Evolutionary conservation across 2,888 invertebrate genomes (phyloP), one percentile per base, ranked within the genome.

Genomic region (Watsonalla binaria): DNA sequence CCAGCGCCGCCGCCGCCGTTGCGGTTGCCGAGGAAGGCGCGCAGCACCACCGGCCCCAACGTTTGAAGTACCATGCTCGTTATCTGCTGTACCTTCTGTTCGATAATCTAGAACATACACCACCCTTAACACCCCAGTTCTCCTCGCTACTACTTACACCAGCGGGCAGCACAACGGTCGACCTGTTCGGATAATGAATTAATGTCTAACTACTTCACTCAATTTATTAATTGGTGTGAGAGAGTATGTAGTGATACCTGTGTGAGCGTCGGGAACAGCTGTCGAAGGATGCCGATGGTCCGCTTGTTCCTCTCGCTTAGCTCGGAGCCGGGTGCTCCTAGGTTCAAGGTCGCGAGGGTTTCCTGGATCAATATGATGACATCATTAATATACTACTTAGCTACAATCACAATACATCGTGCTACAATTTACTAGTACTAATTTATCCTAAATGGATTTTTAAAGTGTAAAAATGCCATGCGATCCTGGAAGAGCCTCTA

Each of bases 61-160:
- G 94, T 92, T 74, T 95, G 93, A 84, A 96, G 93, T 74, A 96
- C 86, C 82, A 93, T 92, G 80, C 94, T 92, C 62, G 94, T 93
- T 78, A 95, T 92, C 85, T 93, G 92, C 92, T 95, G 95, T 83
- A 96, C 94, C 82, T 94, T 94, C 84, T 93, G 92, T 92, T 95
- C 95, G 90, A 95, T 91, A 78, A 95, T 93, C 95, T 90, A 90
- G 78, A 90, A 90, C 88, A 90, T 74, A 88, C 72, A 80, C 76
- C 74, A 70, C 73, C 80, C 82, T 83, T 82, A 80, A 69, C 72
- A 66, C 57, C 69, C 71, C 71, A 69, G 64, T 62, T 58, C 34
- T 33, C 54, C 24, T 50, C 46, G 5, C 24, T 37, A 58, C 59
- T 59, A 61, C 56, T 54, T 53, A 45, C 54, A 58, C 53, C 52